These are phyloP conservation scores for Bos javanicus DNA, from an alignment of 2,113 vertebrate species.

Conservation along the genomic window DNA sequence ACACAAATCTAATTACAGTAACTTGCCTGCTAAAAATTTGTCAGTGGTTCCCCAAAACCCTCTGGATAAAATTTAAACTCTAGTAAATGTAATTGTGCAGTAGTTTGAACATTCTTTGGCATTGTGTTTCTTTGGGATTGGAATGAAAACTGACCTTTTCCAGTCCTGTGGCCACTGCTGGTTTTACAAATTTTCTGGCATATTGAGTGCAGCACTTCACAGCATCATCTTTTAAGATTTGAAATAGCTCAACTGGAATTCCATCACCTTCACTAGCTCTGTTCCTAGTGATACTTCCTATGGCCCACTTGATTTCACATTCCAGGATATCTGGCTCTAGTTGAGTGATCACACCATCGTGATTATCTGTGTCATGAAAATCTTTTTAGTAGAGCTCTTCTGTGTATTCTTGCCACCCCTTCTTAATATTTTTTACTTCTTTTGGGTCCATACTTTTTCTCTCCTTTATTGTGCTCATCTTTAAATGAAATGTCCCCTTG, in stretches of 20 bases:
- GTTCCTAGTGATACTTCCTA: background rate
- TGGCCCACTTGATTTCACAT: background rate
- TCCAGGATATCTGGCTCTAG: background rate
- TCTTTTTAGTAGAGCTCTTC: background rate
- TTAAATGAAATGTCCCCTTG: background rate
- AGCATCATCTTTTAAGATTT: background rate
- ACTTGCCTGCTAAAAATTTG: background rate
- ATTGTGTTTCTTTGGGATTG: background rate
- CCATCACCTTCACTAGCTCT: background rate
- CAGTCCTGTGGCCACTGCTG: background rate
- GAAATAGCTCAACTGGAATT: background rate
- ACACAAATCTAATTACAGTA: background rate
- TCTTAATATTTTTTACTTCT: background rate
- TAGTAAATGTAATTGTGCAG: background rate
- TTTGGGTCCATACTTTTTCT: background rate
- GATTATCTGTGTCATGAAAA: background rate
- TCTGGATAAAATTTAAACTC: background rate
- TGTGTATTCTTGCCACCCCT: background rate
- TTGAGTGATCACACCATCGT: background rate
- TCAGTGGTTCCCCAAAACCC: background rate
- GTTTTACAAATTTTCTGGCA: background rate
- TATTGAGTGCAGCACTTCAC: background rate
- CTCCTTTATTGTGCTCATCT: background rate
- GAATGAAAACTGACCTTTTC: background rate
- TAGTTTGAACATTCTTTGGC: background rate